Evolutionary conservation across 1,140 invertebrate genomes (phyloP).

Genomic region (Cepaea nemoralis): DNA sequence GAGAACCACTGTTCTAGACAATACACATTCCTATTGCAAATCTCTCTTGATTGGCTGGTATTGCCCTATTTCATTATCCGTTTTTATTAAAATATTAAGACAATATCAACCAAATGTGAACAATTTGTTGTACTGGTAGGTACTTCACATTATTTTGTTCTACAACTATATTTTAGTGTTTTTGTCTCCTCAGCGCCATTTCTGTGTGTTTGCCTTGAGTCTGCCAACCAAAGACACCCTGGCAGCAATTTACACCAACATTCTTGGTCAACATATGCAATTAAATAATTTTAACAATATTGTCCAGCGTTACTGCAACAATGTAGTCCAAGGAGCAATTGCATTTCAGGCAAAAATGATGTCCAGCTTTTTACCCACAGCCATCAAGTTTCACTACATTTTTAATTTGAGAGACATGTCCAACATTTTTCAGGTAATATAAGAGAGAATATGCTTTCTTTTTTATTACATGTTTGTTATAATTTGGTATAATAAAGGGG

Average conservation of each 20-base stretch:
- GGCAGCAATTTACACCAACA: constrained; percentile 88
- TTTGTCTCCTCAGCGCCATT: constrained; percentile 80
- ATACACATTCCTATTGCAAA: no score
- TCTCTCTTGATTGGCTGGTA: no score
- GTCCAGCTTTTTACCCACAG: constrained; percentile 90
- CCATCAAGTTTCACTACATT: constrained; percentile 96
- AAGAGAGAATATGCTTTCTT: no score
- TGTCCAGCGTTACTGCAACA: constrained; percentile 76
- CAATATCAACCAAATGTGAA: no score
- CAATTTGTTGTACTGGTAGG: no score
- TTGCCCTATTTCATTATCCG: no score
- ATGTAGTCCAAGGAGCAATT: constrained; percentile 85
- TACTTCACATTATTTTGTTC: no score
- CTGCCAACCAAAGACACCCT: constrained; percentile 89
- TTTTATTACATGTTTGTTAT: no score
- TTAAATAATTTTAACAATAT: constrained; percentile 81
- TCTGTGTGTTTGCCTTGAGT: constrained; percentile 92
- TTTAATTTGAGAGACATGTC: constrained; percentile 95
- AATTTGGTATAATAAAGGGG: no score
- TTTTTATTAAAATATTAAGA: no score
- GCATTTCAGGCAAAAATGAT: constrained; percentile 87
- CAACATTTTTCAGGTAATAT: constrained; percentile 79
- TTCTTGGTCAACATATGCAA: constrained; percentile 82
- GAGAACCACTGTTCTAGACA: no score
- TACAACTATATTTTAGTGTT: no score